Evolutionary conservation across 37 sponge, comb jelly and placozoan genomes (phyloP).

Genomic region (Amphimedon queenslandica): DNA sequence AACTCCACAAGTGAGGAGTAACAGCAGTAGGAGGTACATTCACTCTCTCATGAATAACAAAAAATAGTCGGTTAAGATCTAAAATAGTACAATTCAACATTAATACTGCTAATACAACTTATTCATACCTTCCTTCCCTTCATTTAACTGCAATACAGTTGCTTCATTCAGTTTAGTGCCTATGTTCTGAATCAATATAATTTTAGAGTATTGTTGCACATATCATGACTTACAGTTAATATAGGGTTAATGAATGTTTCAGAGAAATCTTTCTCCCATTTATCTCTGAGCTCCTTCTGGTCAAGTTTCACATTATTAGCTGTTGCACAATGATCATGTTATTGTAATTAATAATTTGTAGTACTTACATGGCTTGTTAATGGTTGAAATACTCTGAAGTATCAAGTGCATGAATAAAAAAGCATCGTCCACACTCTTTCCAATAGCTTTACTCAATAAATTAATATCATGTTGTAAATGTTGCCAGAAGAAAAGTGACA

Average conservation of each 20-base stretch:
- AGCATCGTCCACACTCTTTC: conserved; percentile 40
- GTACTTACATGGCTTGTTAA: conserved; percentile 12
- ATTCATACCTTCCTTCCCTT: conserved; percentile 49
- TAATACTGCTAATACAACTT: neutral
- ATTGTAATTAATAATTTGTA: neutral
- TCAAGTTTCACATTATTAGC: neutral
- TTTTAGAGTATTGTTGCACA: neutral
- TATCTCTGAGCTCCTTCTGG: conserved; percentile 8
- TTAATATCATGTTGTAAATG: conserved; percentile 45
- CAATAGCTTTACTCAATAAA: conserved; percentile 19
- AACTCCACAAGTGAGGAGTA: conserved; percentile 62
- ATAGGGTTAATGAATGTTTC: conserved; percentile 41
- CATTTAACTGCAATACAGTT: conserved; percentile 33
- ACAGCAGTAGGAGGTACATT: neutral
- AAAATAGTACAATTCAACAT: neutral
- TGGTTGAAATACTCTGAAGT: conserved; percentile 23
- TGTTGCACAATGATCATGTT: neutral
- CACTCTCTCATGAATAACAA: conserved; percentile 50
- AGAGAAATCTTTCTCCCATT: conserved; percentile 50
- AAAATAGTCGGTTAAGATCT: conserved; percentile 64
- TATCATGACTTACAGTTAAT: neutral
- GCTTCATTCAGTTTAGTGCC: conserved; percentile 10
- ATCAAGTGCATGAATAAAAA: conserved; percentile 40
- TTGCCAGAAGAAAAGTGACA: conserved; percentile 52
- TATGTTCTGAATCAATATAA: neutral